Conservation (phyloP, 2,888 invertebrate species). For the Epirrita christyi region DNA sequence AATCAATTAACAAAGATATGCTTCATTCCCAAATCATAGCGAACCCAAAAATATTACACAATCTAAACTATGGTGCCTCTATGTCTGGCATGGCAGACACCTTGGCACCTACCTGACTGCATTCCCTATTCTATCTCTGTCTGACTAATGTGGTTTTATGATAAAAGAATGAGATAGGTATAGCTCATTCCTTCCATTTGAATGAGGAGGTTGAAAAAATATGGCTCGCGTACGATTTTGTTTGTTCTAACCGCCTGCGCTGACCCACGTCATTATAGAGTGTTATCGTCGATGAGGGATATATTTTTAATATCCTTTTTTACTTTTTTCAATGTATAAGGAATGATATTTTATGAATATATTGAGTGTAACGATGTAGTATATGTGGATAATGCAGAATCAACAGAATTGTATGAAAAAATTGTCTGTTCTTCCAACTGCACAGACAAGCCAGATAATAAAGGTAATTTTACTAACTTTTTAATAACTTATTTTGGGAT, state of each 20-base stretch:
- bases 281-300: constrained; percentile 81
- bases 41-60: constrained; percentile 50
- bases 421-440: too few relatives aligned
- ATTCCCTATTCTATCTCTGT: constrained; percentile 60
- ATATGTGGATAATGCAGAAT: constrained; percentile 38
- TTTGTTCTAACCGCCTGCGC: constrained; percentile 82
- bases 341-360: constrained; percentile 81
- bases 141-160: constrained; percentile 19
- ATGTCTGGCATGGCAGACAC: constrained; percentile 76
- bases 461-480: too few relatives aligned
- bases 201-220: constrained; percentile 54
- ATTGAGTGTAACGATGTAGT: constrained; percentile 66
- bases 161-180: constrained; percentile 37
- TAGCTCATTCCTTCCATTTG: constrained; percentile 47
- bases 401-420: background rate
- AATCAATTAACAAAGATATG: constrained; percentile 38
- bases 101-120: constrained; percentile 76
- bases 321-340: constrained; percentile 70
- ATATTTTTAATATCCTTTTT: constrained; percentile 75
- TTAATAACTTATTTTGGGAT: too few relatives aligned
- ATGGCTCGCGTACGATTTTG: constrained; percentile 53
- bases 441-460: too few relatives aligned
- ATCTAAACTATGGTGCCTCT: constrained; percentile 69
- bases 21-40: constrained; percentile 44
- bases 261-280: constrained; percentile 82